Base-by-base conservation (phyloP, 2,113 vertebrate species). In the Patagioenas fasciata region DNA sequence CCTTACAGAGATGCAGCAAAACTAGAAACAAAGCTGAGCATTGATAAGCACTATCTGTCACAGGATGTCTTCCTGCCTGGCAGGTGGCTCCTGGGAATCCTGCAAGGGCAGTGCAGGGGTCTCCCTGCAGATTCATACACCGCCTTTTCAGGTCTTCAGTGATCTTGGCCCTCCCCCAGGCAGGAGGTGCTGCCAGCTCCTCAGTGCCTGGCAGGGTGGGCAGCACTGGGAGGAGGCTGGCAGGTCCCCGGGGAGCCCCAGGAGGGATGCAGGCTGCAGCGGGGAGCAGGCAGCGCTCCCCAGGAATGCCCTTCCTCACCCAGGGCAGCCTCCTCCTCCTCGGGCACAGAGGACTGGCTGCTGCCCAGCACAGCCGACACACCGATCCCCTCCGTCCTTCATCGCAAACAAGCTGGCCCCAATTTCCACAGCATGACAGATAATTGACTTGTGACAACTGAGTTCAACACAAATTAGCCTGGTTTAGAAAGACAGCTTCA, bases 261-360 rank as follows among this genome's bases (percentile, higher is more conserved):
- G 25, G 38, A 34, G 34, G 1, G 20, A 44, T 29, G 67, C 6
- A 13, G 4, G 6, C 24, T 38, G 36, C 11, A 14, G 26, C 0
- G 1, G 31, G 31, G n/a, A 31, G 28, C 20, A 21, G 24, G 13
- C 31, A 72, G 34, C 0, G 2, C 17, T 32, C 25, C 42, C 64
- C 21, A 1, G 3, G 77, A 54, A 40, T n/a, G 34, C 11, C 16
- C 4, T 29, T 36, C 31, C 47, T 54, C 6, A 0, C 31, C 14
- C 2, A 23, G n/a, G 9, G 53, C 70, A 88, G 42, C 31, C 34
- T 19, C 13, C 29, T 66, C n/a, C 18, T 38, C 11, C 60, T 44
- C 1, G 0, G 32, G 34, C 2, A 4, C n/a, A 28, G 79, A 21
- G n/a, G 17, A 28, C 1, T 1, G 11, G 16, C 28, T 56, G 32